Evolutionary conservation across 2,113 vertebrate species (phyloP).

Genomic region (Sciurus niger): DNA sequence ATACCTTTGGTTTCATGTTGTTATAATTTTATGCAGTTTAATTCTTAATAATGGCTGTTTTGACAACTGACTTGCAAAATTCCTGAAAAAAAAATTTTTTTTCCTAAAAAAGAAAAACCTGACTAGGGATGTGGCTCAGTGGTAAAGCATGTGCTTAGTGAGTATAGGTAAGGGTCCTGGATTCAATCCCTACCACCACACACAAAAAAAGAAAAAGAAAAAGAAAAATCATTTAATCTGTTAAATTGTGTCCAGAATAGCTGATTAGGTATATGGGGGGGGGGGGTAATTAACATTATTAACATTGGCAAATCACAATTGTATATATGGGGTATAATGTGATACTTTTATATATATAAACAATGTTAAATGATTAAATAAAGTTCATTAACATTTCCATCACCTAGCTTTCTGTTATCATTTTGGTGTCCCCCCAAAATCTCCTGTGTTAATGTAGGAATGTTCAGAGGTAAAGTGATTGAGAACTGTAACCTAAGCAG

Average conservation of each 20-base stretch:
- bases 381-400: background rate
- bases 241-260: background rate
- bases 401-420: background rate
- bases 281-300: background rate
- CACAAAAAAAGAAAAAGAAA: background rate
- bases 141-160: background rate
- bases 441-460: too few species aligned
- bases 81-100: background rate
- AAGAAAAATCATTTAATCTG: background rate
- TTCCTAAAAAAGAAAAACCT: background rate
- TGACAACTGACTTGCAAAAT: background rate
- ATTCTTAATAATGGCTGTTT: conserved; percentile 11
- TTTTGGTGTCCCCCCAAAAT: too few species aligned
- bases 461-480: too few species aligned
- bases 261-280: background rate
- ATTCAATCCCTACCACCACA: background rate
- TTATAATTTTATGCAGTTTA: background rate
- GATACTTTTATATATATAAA: background rate
- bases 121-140: background rate
- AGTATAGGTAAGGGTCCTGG: background rate
- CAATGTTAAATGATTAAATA: background rate
- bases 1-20: conserved; percentile 1
- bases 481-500: too few species aligned
- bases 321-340: background rate
- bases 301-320: background rate